These are phyloP conservation scores for Bothrops jararaca DNA, from an alignment of 2,113 vertebrate genomes.

Conservation along the genomic window DNA sequence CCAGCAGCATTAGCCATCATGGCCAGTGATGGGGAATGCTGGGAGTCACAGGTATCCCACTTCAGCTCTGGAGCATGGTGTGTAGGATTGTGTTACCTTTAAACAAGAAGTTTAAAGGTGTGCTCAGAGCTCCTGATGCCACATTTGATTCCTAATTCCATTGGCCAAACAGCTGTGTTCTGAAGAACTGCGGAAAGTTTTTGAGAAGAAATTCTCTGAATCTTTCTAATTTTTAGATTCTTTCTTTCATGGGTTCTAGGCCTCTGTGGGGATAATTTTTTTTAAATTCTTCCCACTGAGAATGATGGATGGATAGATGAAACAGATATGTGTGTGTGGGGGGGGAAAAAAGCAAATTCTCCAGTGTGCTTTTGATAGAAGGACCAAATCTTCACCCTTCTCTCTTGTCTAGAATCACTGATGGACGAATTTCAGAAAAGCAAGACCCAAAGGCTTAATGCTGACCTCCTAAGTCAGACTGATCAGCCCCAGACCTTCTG, in stretches of 20 bases:
- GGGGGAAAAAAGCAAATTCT: not conserved
- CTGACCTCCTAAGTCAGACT: not conserved
- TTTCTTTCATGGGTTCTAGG: not conserved
- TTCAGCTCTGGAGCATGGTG: not conserved
- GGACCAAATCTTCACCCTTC: not conserved
- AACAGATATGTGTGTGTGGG: fast-evolving
- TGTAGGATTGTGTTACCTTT: not conserved
- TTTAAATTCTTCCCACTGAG: not conserved
- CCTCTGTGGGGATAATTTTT: not conserved
- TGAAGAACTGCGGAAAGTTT: not conserved
- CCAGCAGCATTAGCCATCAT: not conserved
- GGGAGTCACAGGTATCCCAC: not conserved
- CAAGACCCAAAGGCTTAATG: not conserved
- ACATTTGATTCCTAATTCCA: not conserved
- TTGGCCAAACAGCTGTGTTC: not conserved
- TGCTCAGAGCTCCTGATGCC: not conserved
- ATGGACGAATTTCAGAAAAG: not conserved
- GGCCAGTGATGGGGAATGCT: not conserved
- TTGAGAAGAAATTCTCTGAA: not conserved
- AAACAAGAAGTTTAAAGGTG: not conserved
- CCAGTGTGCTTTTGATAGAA: not conserved
- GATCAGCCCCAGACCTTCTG: not conserved
- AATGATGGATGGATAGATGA: not conserved
- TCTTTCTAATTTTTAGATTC: not conserved
- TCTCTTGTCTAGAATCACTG: not conserved